Evolutionary conservation across 2,888 invertebrate genomes (phyloP).

Genomic region (Eledona agricola): DNA sequence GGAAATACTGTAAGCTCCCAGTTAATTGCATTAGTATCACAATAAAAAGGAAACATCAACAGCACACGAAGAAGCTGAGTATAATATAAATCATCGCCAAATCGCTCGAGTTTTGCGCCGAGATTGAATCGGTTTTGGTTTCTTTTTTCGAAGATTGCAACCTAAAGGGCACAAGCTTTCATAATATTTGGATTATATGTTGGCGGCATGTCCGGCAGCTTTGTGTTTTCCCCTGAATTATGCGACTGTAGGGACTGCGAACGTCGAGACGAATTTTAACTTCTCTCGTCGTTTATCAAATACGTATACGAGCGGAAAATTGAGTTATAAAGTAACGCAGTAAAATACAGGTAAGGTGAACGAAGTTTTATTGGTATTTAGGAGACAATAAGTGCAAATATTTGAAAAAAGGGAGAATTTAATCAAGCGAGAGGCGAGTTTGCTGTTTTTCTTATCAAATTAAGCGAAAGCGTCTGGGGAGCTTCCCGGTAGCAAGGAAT

Average conservation of each 20-base stretch:
- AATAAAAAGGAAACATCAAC: constrained; percentile 17
- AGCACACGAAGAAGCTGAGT: not conserved
- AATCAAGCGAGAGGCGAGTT: not conserved
- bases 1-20: constrained; percentile 7
- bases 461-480: too few species aligned
- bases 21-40: constrained; percentile 11
- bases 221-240: constrained; percentile 33
- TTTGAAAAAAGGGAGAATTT: not conserved
- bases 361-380: constrained; percentile 20
- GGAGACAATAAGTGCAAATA: constrained; percentile 16
- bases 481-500: too few species aligned
- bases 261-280: constrained; percentile 35
- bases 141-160: too few species aligned
- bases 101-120: too few species aligned
- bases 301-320: constrained; percentile 37
- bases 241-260: constrained; percentile 30
- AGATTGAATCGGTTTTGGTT: too few species aligned
- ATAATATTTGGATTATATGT: constrained; percentile 29
- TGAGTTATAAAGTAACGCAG: constrained; percentile 37
- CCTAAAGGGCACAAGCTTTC: too few species aligned
- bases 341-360: constrained; percentile 31
- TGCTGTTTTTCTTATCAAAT: too few species aligned
- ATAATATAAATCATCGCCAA: too few species aligned
- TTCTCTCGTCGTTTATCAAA: constrained; percentile 35
- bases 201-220: constrained; percentile 29